phyloP scores from a whole-genome alignment of 2,888 invertebrate species.

The Strigamia crassipes region DNA sequence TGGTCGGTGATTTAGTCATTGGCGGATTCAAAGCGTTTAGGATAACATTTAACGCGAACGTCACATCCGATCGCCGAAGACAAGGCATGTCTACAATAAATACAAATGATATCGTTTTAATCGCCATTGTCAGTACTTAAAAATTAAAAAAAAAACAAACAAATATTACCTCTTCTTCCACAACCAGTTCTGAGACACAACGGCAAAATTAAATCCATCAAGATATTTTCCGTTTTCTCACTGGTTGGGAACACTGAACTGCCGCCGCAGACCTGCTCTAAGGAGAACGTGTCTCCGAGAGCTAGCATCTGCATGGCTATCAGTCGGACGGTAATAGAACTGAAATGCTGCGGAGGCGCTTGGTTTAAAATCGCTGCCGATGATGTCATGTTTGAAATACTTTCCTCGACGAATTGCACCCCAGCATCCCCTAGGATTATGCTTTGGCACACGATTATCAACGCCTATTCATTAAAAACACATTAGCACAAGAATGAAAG shows the following conservation, averaged over 20 bases:
- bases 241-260: conserved; percentile 83
- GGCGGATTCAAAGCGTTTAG: conserved; percentile 78
- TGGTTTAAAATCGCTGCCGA: conserved; percentile 81
- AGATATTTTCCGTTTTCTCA: conserved; percentile 92
- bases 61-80: conserved; percentile 85
- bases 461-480: conserved; percentile 63
- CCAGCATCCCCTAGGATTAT: conserved; percentile 74
- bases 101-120: not conserved
- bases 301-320: conserved; percentile 94
- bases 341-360: conserved; percentile 92
- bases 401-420: conserved; percentile 65
- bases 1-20: conserved; percentile 53
- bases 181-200: conserved; percentile 93
- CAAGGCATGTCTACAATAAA: conserved; percentile 77
- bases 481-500: not conserved
- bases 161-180: conserved; percentile 79
- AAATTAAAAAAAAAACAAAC: not conserved
- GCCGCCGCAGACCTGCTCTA: conserved; percentile 95
- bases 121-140: not conserved
- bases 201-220: conserved; percentile 95
- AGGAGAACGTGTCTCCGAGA: conserved; percentile 74
- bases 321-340: conserved; percentile 92
- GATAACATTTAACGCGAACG: conserved; percentile 86
- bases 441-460: conserved; percentile 63
- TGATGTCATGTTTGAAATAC: conserved; percentile 69